A percentile compares a stretch with the other conserved stretches of the same genome.
Conservation (phyloP, 2,797 vertebrate species). For the Denticeps clupeoides region DNA sequence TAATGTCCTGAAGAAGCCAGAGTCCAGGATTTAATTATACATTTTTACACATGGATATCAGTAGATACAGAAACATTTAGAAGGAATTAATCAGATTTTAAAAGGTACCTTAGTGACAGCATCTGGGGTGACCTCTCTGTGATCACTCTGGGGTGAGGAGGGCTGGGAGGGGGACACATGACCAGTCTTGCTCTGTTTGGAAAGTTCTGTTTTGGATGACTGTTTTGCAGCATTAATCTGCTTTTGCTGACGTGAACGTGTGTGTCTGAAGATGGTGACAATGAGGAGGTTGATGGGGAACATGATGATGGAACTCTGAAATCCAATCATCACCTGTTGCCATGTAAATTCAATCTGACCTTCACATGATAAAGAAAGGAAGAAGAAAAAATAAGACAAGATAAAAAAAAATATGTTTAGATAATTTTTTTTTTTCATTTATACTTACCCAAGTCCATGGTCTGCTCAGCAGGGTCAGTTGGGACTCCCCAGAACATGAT, state of each 20-base stretch:
- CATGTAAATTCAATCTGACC: constrained; percentile 88
- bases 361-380: constrained; percentile 35
- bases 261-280: constrained; percentile 87
- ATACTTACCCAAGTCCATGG: constrained; percentile 89
- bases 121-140: constrained; percentile 68
- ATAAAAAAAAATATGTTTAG: no score
- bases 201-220: constrained; percentile 33
- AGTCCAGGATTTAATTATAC: no score
- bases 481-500: constrained; percentile 96
- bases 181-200: constrained; percentile 52
- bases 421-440: no score
- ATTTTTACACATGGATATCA: not conserved
- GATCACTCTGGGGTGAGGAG: constrained; percentile 40
- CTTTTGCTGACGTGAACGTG: constrained; percentile 44
- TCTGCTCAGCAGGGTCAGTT: constrained; percentile 82
- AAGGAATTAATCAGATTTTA: no score
- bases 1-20: constrained; percentile 62
- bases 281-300: constrained; percentile 94
- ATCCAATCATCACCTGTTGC: constrained; percentile 89
- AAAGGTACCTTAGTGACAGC: constrained; percentile 79
- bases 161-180: constrained; percentile 50
- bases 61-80: not conserved
- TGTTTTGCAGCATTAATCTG: constrained; percentile 26
- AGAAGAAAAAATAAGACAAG: not conserved
- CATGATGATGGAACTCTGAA: constrained; percentile 93